Evolutionary conservation across 2,797 vertebrate species (phyloP), one percentile per base, ranked within the genome.

Genomic region (Enteromius anoplus): DNA sequence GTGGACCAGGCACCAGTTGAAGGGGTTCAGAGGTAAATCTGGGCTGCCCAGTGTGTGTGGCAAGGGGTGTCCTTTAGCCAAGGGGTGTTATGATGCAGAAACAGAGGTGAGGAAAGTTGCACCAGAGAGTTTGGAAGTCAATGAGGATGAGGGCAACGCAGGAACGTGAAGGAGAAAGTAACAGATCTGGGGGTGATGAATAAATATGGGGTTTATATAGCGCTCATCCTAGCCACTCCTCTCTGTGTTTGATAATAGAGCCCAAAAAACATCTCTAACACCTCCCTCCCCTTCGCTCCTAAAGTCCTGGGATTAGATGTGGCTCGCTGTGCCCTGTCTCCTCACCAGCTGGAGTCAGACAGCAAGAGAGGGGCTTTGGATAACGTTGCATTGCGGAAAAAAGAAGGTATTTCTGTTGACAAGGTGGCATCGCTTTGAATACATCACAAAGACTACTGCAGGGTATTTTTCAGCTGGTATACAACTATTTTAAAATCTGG

Each of bases 121-220:
- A 68, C 71, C 60, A 32, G 49, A 86, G 86, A 90, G 88, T 91
- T 91, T 89, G 89, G 90, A 91, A 87, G 65, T 70, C 91, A 90
- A 90, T 85, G 85, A 93, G 80, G 91, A 91, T 83, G 86, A 75
- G 77, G 71, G 88, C 87, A 88, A 84, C 11, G 88, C 90, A 92
- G 91, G 91, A 88, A 49, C 92, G 91, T 92, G 90, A 92, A 91
- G 90, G 94, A 93, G 92, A 83, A 93, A 91, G 90, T 88, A 90
- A 93, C 94, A 95, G 94, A 97, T 96, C 93, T 92, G 90, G 93
- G 90, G 88, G 91, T 92, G 94, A 92, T 91, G 91, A 94, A 93
- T 93, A 92, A 89, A 89, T 26, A 26, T 83, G 79, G 82, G 92
- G 93, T 96, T 98, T 99, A 95, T 98, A 99, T 98, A 96, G 92